phyloP scores from a whole-genome alignment of 2,113 vertebrate genomes.

The Tetrax tetrax region DNA sequence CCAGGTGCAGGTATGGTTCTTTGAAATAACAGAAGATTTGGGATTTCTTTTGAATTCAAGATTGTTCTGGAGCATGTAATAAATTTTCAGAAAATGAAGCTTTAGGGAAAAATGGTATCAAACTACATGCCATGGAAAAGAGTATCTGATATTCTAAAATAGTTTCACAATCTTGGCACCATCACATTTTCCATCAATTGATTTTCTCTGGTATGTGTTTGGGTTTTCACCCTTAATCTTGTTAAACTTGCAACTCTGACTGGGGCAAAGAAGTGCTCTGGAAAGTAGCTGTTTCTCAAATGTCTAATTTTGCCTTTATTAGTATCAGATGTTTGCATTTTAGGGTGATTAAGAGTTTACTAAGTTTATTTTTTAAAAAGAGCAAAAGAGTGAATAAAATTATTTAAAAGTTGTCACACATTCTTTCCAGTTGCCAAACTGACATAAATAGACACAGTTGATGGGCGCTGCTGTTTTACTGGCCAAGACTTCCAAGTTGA shows the following conservation, averaged over 20 bases:
- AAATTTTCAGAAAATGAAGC: constrained; percentile 47
- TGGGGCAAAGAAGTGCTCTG: not conserved
- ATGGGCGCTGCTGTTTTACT: not conserved
- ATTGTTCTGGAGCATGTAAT: constrained; percentile 45
- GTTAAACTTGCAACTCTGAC: not conserved
- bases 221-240: constrained; percentile 4
- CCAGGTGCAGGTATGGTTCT: constrained; percentile 46
- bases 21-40: constrained; percentile 51
- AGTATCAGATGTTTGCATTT: not conserved
- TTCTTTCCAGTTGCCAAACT: not conserved
- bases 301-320: not conserved
- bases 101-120: constrained; percentile 34
- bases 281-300: not conserved
- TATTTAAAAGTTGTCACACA: not conserved
- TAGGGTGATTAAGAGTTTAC: not conserved
- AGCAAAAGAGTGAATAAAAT: not conserved
- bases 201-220: constrained; percentile 8
- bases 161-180: constrained; percentile 37
- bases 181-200: not conserved
- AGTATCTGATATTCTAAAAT: constrained; percentile 5
- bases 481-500: not conserved
- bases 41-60: constrained; percentile 58
- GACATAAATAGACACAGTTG: not conserved
- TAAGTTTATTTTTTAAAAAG: not conserved
- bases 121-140: constrained; percentile 22